A percentile compares a stretch with the other conserved stretches of the same genome.
Evolutionary conservation across 2,888 invertebrate species (phyloP).

Genomic region (Melanostoma mellinum): DNA sequence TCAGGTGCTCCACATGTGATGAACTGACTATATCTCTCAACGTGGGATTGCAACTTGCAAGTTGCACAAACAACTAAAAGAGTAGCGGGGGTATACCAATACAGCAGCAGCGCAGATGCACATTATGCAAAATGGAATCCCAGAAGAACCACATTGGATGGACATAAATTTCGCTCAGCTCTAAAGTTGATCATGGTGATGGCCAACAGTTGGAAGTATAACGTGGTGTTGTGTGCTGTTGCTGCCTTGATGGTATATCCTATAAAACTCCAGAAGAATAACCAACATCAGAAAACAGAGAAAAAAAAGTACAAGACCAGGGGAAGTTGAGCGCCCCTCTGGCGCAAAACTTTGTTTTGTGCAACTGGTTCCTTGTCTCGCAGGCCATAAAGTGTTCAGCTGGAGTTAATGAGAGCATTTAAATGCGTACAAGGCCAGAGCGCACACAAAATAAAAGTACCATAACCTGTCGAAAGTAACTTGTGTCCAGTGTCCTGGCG

Average conservation of each 20-base stretch:
- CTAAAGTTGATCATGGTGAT: conserved; percentile 64
- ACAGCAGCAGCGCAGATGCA: conserved; percentile 72
- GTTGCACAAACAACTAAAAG: neutral
- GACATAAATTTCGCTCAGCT: conserved; percentile 69
- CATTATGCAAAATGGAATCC: conserved; percentile 76
- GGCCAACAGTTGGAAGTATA: conserved; percentile 65
- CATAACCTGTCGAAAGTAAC: conserved; percentile 65
- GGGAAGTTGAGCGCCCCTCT: conserved; percentile 33
- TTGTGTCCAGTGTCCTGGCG: conserved; percentile 71
- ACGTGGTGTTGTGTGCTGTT: conserved; percentile 40
- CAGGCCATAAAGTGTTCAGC: conserved; percentile 71
- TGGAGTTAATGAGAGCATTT: conserved; percentile 75
- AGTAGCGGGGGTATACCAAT: conserved; percentile 28
- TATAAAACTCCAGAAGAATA: conserved; percentile 39
- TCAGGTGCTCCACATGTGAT: conserved; percentile 60
- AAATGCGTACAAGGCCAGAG: conserved; percentile 74
- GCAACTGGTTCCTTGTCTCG: conserved; percentile 55
- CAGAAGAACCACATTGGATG: conserved; percentile 65
- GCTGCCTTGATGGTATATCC: conserved; percentile 43
- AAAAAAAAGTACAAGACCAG: conserved; percentile 7
- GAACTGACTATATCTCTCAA: conserved; percentile 31
- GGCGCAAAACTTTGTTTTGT: conserved; percentile 37
- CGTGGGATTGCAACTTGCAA: neutral
- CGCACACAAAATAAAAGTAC: conserved; percentile 72
- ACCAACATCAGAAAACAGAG: conserved; percentile 12